Conservation (phyloP, 1,140 invertebrate genomes). For the Metopolophium dirhodum region DNA sequence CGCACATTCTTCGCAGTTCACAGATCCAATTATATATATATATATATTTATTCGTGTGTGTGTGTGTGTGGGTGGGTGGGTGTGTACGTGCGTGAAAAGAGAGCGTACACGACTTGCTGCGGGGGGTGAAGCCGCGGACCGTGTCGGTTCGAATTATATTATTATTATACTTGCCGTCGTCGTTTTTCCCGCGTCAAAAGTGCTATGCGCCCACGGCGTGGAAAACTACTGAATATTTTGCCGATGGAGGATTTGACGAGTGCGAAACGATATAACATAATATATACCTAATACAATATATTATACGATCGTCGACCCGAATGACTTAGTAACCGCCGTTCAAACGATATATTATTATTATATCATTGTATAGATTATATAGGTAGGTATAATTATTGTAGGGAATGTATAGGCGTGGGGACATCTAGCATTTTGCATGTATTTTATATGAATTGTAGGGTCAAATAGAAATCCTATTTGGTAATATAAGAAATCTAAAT, state of each 20-base stretch:
- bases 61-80: not conserved
- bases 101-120: not conserved
- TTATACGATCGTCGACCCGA: not conserved
- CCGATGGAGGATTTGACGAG: not conserved
- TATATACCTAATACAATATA: too few relatives aligned
- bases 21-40: not conserved
- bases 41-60: not conserved
- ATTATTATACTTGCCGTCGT: not conserved
- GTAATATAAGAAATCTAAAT: too few relatives aligned
- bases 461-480: too few relatives aligned
- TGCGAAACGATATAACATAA: not conserved
- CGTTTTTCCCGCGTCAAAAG: not conserved
- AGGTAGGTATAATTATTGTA: too few relatives aligned
- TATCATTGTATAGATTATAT: too few relatives aligned
- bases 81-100: not conserved
- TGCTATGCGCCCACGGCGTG: not conserved
- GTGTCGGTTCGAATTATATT: not conserved
- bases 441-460: too few relatives aligned
- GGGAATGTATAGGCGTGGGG: too few relatives aligned
- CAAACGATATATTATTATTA: too few relatives aligned
- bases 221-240: not conserved
- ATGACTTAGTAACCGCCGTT: not conserved
- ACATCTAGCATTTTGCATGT: too few relatives aligned
- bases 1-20: slow-evolving; percentile 15
- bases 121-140: not conserved